A percentile compares a stretch with the other conserved stretches of the same genome.
phyloP scores from a whole-genome alignment of 2,113 vertebrate species.

The Trochalopteron elliotii region DNA sequence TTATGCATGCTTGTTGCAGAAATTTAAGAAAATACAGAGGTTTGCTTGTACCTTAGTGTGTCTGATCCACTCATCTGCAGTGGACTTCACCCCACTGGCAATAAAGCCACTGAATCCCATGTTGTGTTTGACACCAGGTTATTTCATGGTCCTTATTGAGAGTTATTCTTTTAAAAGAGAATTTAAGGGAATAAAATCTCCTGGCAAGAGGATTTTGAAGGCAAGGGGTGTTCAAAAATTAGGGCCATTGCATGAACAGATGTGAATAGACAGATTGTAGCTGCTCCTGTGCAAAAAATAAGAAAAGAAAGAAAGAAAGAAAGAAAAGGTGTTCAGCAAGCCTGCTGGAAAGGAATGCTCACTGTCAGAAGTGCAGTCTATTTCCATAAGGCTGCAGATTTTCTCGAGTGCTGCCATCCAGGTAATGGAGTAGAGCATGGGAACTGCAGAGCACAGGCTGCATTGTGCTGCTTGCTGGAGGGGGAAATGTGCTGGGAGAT shows the following conservation, averaged over 20 bases:
- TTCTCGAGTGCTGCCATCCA: constrained; percentile 2
- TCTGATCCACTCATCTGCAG: neutral
- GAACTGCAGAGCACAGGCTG: neutral
- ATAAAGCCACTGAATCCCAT: neutral
- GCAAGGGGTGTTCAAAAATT: neutral
- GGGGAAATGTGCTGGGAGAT: neutral
- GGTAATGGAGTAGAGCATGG: neutral
- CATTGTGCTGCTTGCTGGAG: neutral
- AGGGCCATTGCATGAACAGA: neutral
- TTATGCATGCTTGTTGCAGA: neutral
- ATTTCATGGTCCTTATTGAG: neutral
- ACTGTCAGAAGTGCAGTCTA: neutral
- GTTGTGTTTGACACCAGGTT: neutral
- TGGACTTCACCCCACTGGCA: neutral
- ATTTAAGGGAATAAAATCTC: neutral
- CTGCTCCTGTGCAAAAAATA: neutral
- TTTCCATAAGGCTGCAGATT: neutral
- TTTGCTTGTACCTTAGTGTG: neutral
- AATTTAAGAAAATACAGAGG: neutral
- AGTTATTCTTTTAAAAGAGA: neutral
- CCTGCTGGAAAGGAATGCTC: neutral
- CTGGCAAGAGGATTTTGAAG: neutral
- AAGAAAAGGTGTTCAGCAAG: neutral
- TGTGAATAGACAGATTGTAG: neutral
- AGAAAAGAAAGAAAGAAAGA: neutral